A percentile compares a stretch with the other conserved stretches of the same genome.
Evolutionary conservation across 2,888 invertebrate species (phyloP).

Genomic region (Cataglyphis rosenhaueri): DNA sequence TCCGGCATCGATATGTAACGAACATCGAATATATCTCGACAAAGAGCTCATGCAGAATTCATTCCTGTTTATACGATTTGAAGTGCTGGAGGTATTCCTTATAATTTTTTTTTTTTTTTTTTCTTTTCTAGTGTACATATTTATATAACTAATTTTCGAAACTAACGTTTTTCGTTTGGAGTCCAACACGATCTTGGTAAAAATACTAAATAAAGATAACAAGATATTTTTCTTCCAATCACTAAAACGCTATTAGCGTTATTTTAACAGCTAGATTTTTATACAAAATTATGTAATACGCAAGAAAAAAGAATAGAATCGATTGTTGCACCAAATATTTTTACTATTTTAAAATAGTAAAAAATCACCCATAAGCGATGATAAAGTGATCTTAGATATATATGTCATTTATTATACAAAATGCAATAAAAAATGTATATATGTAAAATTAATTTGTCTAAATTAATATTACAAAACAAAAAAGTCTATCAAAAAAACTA

Average conservation of each 20-base stretch:
- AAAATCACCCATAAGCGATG: neutral
- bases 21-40: conserved; percentile 25
- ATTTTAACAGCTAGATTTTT: no score
- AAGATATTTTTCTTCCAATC: no score
- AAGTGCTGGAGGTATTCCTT: conserved; percentile 32
- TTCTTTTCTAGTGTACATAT: no score
- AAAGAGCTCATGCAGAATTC: conserved; percentile 28
- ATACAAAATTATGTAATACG: no score
- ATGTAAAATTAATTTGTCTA: neutral
- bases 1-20: conserved; percentile 3
- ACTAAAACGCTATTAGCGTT: no score
- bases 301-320: no score
- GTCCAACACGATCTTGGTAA: no score
- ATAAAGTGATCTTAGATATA: neutral
- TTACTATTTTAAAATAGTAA: neutral
- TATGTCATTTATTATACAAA: neutral
- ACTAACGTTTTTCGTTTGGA: no score
- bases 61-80: conserved; percentile 47
- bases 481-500: neutral
- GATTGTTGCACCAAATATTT: neutral
- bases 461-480: neutral
- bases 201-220: no score
- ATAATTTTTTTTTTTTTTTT: neutral
- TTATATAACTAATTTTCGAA: no score
- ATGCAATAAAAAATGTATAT: neutral